Conservation (phyloP, 2,888 invertebrate genomes). For the Palloptera scutellata region DNA sequence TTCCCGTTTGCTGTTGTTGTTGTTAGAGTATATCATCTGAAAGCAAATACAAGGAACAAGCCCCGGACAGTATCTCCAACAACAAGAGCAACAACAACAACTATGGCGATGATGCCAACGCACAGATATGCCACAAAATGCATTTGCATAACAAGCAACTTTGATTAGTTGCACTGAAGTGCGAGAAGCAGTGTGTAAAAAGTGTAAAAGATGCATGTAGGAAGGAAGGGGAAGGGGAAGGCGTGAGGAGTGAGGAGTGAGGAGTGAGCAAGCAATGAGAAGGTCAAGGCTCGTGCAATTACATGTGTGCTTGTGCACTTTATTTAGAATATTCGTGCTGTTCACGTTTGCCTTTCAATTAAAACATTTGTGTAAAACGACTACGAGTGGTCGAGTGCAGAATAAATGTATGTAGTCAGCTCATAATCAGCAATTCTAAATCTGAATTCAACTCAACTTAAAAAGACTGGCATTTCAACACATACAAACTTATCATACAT, state of each 20-base stretch:
- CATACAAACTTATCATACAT: no score
- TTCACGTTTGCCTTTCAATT: no score
- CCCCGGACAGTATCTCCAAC: no score
- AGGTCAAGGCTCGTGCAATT: no score
- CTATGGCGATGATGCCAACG: conserved; percentile 16
- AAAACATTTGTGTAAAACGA: no score
- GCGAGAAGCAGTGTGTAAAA: neutral
- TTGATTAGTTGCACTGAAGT: neutral
- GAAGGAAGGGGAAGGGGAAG: neutral
- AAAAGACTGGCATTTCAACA: no score
- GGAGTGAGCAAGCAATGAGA: neutral
- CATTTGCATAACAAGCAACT: conserved; percentile 33
- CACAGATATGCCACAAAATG: conserved; percentile 12
- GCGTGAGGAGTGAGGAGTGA: neutral
- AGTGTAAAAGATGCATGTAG: neutral
- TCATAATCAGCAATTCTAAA: no score
- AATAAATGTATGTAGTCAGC: no score
- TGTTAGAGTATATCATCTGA: neutral
- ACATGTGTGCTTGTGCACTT: no score
- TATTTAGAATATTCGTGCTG: no score
- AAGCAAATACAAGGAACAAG: neutral
- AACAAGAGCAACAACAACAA: neutral
- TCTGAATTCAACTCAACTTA: no score
- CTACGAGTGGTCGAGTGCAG: no score
- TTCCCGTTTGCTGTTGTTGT: neutral